Conservation (phyloP, 2,888 invertebrate species). For the Norana najaformis region DNA sequence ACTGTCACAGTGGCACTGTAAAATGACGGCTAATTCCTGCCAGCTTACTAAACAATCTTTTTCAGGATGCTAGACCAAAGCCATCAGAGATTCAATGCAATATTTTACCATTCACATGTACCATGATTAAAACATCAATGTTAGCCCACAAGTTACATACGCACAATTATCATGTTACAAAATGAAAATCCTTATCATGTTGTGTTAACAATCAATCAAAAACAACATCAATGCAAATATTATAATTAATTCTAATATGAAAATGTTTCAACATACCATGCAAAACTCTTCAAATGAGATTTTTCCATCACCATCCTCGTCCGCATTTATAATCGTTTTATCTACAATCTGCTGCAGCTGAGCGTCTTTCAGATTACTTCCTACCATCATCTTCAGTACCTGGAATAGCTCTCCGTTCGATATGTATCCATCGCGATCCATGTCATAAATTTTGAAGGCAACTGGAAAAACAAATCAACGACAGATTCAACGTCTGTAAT, state of each 20-base stretch:
- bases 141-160: background rate
- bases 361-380: conserved; percentile 98
- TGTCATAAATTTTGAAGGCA: conserved; percentile 99
- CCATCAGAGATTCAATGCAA: too few species aligned
- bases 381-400: conserved; percentile 99
- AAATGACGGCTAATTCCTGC: too few species aligned
- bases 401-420: conserved; percentile 88
- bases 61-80: background rate
- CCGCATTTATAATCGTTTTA: conserved; percentile 98
- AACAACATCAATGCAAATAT: background rate
- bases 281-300: conserved; percentile 99
- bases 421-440: conserved; percentile 99
- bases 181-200: background rate
- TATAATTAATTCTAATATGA: background rate
- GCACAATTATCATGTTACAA: background rate
- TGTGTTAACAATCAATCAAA: background rate
- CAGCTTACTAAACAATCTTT: background rate
- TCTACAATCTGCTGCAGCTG: conserved; percentile 99
- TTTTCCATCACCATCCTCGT: conserved; percentile 99
- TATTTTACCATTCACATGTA: background rate
- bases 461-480: conserved; percentile 66
- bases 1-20: too few species aligned
- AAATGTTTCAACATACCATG: conserved; percentile 70
- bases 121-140: background rate
- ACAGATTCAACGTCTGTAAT: background rate